Evolutionary conservation across 2,888 invertebrate species (phyloP).

Genomic region (Microchrysa polita): DNA sequence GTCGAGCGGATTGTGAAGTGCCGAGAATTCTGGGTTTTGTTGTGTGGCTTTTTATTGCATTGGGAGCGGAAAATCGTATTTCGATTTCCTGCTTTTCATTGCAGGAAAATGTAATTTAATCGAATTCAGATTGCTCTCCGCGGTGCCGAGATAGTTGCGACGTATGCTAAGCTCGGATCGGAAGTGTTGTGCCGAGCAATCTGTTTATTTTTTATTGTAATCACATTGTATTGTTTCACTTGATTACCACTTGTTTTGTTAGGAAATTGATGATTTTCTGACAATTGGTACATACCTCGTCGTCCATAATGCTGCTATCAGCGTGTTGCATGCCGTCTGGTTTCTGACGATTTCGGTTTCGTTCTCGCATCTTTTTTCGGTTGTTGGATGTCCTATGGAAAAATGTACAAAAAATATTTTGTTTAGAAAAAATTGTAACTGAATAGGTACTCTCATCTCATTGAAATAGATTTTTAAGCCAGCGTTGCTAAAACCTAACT

Average conservation of each 20-base stretch:
- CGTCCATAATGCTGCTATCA: conserved; percentile 63
- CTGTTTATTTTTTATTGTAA: not conserved
- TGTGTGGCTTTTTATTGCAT: not conserved
- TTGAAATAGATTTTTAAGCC: too few species aligned
- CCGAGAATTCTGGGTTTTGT: too few species aligned
- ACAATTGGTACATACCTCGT: conserved; percentile 58
- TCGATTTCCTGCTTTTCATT: too few species aligned
- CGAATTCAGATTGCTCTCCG: not conserved
- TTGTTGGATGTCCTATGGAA: conserved; percentile 36
- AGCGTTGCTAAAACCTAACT: too few species aligned
- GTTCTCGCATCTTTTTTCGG: conserved; percentile 58
- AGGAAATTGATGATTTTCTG: not conserved
- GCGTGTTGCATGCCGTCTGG: conserved; percentile 62
- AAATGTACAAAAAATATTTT: too few species aligned
- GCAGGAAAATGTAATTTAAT: not conserved
- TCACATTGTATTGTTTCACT: conserved; percentile 16
- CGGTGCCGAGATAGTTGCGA: not conserved
- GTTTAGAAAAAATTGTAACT: too few species aligned
- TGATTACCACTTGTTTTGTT: not conserved
- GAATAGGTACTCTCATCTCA: too few species aligned
- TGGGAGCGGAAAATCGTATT: not conserved
- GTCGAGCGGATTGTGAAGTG: too few species aligned
- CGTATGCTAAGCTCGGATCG: too few species aligned
- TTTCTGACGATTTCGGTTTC: conserved; percentile 60
- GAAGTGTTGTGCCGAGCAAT: not conserved